A percentile compares a stretch with the other conserved stretches of the same genome.
These are phyloP conservation scores for Idaea biselata DNA, from an alignment of 2,888 invertebrate species.

Conservation along the genomic window DNA sequence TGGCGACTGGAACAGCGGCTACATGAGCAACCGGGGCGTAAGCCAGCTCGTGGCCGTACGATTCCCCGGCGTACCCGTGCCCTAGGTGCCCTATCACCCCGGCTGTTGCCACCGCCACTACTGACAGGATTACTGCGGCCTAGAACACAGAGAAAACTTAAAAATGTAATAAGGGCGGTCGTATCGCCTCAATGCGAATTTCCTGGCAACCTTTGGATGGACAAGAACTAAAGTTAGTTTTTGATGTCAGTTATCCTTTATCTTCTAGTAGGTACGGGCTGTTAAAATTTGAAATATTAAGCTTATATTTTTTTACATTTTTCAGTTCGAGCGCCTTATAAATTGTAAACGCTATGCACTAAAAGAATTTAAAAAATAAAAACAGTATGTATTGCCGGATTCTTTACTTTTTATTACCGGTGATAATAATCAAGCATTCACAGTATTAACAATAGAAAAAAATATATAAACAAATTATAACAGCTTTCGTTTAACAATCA, in stretches of 20 bases:
- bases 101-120: slow-evolving; percentile 67
- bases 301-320: not conserved
- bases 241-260: not conserved
- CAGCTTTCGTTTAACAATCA: not conserved
- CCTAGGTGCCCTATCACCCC: slow-evolving; percentile 44
- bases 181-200: no score
- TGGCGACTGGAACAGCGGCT: slow-evolving; percentile 42
- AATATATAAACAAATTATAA: not conserved
- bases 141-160: slow-evolving; percentile 29
- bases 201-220: no score
- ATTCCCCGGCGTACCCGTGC: slow-evolving; percentile 62
- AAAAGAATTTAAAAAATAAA: not conserved
- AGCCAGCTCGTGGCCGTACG: slow-evolving; percentile 64
- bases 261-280: no score
- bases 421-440: not conserved
- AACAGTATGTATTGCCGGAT: not conserved
- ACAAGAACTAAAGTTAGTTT: no score
- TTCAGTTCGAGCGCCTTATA: no score
- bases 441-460: not conserved
- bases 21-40: slow-evolving; percentile 60
- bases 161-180: not conserved
- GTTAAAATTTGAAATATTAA: no score
- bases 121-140: slow-evolving; percentile 66
- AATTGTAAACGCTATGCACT: not conserved
- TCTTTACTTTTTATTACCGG: not conserved